Percentiles rank a stretch among this genome's conserved stretches.
Conservation (phyloP, 2,113 vertebrate species). For the Ceyx melanurus region DNA sequence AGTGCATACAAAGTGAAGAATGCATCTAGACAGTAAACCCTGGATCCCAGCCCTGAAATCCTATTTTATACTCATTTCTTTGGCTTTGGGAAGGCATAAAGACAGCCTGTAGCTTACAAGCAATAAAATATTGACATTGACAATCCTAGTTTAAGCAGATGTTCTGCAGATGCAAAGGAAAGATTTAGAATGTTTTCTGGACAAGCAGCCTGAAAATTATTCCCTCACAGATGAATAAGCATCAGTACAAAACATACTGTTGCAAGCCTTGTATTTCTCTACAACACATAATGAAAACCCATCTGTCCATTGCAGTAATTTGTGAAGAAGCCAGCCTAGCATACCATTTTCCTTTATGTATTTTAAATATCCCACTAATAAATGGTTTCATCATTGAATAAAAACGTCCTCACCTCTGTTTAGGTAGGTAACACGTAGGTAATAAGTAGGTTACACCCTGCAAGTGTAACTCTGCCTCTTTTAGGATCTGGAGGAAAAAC, state of each 20-base stretch:
- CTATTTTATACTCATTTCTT: constrained; percentile 20
- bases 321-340: constrained; percentile 45
- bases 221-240: constrained; percentile 66
- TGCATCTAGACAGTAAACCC: constrained; percentile 1
- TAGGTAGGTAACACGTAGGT: not conserved
- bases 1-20: constrained; percentile 26
- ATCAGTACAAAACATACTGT: constrained; percentile 36
- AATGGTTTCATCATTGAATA: constrained; percentile 2
- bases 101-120: constrained; percentile 21
- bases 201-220: constrained; percentile 71
- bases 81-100: constrained; percentile 49
- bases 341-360: constrained; percentile 19
- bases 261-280: constrained; percentile 41
- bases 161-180: constrained; percentile 71
- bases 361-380: constrained; percentile 42
- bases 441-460: not conserved
- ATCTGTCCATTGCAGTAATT: constrained; percentile 65
- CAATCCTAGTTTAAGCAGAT: constrained; percentile 69
- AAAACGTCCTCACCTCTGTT: not conserved
- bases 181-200: constrained; percentile 64
- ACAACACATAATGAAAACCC: constrained; percentile 70
- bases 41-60: constrained; percentile 41
- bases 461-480: not conserved
- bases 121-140: constrained; percentile 58
- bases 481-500: not conserved